Evolutionary conservation across 1,140 invertebrate genomes (phyloP), one percentile per base, ranked within the genome.

Genomic region (Hyposmocoma kahamanoa): DNA sequence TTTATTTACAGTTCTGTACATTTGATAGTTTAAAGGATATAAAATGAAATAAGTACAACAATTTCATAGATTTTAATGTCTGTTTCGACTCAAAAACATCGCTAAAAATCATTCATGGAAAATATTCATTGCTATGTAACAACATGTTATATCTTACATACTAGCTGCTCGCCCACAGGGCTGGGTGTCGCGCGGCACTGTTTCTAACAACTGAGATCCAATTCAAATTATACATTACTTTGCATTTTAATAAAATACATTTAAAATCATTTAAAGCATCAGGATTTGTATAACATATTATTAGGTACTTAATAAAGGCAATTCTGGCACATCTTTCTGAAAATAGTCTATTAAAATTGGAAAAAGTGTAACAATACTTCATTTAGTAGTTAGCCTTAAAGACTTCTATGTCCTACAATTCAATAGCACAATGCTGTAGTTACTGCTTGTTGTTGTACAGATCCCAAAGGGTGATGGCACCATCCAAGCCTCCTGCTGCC

Each of bases 401-500:
- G 17, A 45, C 46, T 46, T n/a, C n/a, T n/a, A n/a, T n/a, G 39
- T 34, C 47, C 19, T 45, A 32, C 34, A 41, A 26, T 28, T 51
- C 3, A 47, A 32, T 42, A 47, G 39, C 24, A 26, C 11, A 26
- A 36, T 36, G 32, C 22, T n/a, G n/a, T n/a, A n/a, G 22, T 66
- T 60, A 75, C 47, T 78, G 67, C 53, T 84, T 83, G 22, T 50
- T 59, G 39, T 85, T 92, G 62, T 93, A 94, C 53, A 94, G 87
- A 87, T 93, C 89, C 93, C 93, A 94, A 42, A 94, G 85, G 9
- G 92, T 91, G 56, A 94, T 90, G 57, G 88, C 89, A 56, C 90
- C 90, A 80, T 94, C 92, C 50, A 90, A 89, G 42, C 91, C 90
- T 42, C 88, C 88, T 1, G 90, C 90, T 26, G 92, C 92, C 90